Evolutionary conservation across 2,113 vertebrate genomes (phyloP), one percentile per base, ranked within the genome.

Genomic region (Syngnathoides biaculeatus): DNA sequence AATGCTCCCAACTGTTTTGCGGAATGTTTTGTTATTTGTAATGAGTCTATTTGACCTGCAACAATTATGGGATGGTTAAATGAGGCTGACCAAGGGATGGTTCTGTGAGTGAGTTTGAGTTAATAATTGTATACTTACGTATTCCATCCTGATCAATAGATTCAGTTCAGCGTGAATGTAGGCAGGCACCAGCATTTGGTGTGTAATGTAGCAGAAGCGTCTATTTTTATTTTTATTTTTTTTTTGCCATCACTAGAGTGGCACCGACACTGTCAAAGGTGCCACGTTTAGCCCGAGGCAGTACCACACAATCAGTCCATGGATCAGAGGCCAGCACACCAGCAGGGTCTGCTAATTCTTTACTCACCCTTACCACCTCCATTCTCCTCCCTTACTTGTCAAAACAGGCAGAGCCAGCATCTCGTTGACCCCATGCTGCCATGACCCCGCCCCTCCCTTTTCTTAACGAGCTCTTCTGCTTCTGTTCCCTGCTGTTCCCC

Each of bases 221-320:
- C 70, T 74, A 30, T 71, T 79, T n/a, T n/a, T n/a, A n/a, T n/a
- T n/a, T n/a, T n/a, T n/a, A n/a, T n/a, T n/a, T n/a, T n/a, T n/a
- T n/a, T 20, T 59, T 78, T 79, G 77, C 78, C 66, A 35, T 69
- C 60, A 5, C 76, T 70, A 74, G 84, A 76, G 84, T 77, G 72
- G 77, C 85, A 79, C 82, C 86, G 67, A 83, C 78, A 72, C 73
- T 79, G 82, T 87, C 85, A 84, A 80, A 88, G 82, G 86, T 83
- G 79, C 78, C 72, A 69, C 65, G 64, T 86, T 88, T 80, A 79
- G 81, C 87, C 78, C 68, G 78, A 70, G 81, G 86, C 83, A 60
- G 65, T 66, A 72, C 81, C 68, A 65, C 77, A 82, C 84, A 82
- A 83, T 87, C 66, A 63, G 72, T 74, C 69, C 62, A 53, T 68